These are phyloP conservation scores for Prenolepis imparis DNA, from an alignment of 2,888 invertebrate species.

Conservation along the genomic window DNA sequence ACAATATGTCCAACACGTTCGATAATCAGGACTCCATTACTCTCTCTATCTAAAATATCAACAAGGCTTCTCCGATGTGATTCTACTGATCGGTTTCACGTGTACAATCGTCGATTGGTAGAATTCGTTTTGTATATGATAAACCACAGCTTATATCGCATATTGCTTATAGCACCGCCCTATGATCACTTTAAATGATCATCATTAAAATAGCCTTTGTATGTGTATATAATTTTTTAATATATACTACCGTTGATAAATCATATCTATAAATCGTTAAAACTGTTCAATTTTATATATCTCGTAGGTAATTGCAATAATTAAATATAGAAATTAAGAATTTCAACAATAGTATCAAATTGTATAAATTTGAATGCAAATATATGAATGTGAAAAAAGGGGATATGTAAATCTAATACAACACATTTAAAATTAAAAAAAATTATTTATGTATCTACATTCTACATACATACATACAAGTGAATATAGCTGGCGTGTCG, in stretches of 20 bases:
- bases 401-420: neutral
- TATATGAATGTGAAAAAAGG: neutral
- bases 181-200: neutral
- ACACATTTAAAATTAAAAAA: slow-evolving; percentile 3
- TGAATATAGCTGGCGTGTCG: neutral
- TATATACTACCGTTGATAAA: neutral
- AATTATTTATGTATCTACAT: too few relatives aligned
- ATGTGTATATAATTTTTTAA: neutral
- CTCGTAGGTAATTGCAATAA: neutral
- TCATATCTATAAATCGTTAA: neutral
- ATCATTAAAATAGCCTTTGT: neutral
- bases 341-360: neutral
- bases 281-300: neutral
- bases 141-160: neutral
- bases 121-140: neutral
- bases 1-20: neutral
- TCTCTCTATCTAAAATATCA: slow-evolving; percentile 24
- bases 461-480: neutral
- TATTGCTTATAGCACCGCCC: neutral
- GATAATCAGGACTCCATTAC: neutral
- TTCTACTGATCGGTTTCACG: slow-evolving; percentile 32
- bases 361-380: slow-evolving; percentile 3
- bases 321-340: neutral
- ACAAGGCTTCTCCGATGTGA: slow-evolving; percentile 45
- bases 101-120: neutral